Percentiles rank a stretch among this genome's conserved stretches.
phyloP scores from a whole-genome alignment of 1,140 invertebrate genomes.

The Zophobas atratus region DNA sequence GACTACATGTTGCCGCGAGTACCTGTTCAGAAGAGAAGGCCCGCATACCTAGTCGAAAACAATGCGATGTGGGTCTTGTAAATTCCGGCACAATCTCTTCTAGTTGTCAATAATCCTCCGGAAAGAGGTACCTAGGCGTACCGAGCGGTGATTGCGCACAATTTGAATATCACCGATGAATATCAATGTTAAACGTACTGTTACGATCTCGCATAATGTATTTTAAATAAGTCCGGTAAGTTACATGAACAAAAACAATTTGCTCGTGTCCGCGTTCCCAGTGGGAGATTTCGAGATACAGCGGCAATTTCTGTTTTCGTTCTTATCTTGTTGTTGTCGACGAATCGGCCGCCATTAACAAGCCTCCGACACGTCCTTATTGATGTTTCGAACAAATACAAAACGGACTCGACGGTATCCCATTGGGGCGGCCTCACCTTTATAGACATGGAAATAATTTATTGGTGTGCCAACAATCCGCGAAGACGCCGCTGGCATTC shows the following conservation, averaged over 20 bases:
- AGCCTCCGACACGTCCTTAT: slow-evolving; percentile 1
- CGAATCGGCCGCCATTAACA: slow-evolving; percentile 1
- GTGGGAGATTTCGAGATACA: slow-evolving; percentile 7
- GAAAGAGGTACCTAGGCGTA: slow-evolving; percentile 1
- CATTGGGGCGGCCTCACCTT: slow-evolving; percentile 12
- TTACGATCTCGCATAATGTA: slow-evolving; percentile 20
- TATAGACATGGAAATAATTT: slow-evolving; percentile 3
- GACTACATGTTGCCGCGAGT: too few species aligned
- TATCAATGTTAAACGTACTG: slow-evolving; percentile 28
- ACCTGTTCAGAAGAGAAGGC: too few species aligned
- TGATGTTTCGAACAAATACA: not conserved
- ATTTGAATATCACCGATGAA: slow-evolving; percentile 30
- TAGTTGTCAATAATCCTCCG: not conserved
- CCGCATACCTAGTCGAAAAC: too few species aligned
- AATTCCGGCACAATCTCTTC: not conserved
- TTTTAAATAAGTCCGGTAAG: slow-evolving; percentile 24
- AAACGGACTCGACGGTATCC: not conserved
- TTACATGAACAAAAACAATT: slow-evolving; percentile 33
- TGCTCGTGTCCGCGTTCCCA: not conserved
- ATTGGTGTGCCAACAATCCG: slow-evolving; percentile 16
- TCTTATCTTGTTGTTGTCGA: not conserved
- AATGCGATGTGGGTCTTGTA: too few species aligned
- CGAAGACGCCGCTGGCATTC: not conserved
- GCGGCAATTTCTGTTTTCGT: not conserved
- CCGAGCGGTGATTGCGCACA: slow-evolving; percentile 25